Evolutionary conservation across 2,113 vertebrate genomes (phyloP).

Genomic region (Dromiciops gliroides): DNA sequence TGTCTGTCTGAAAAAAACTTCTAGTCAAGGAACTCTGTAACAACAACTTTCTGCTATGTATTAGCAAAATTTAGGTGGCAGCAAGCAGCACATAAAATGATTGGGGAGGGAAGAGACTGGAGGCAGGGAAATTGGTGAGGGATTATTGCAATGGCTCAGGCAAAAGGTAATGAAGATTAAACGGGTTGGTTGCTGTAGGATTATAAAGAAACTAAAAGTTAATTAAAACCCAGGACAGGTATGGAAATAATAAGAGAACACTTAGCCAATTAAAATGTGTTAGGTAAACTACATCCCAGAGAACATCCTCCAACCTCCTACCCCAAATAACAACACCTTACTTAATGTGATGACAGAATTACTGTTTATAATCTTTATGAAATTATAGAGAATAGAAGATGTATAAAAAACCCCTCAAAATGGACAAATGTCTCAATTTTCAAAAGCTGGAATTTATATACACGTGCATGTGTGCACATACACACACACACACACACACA

Average conservation of each 20-base stretch:
- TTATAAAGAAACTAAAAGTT: not conserved
- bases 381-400: not conserved
- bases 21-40: not conserved
- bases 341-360: not conserved
- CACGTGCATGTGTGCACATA: not conserved
- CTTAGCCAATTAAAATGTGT: not conserved
- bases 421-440: not conserved
- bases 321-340: not conserved
- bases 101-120: not conserved
- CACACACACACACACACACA: not conserved
- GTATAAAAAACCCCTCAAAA: not conserved
- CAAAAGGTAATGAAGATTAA: not conserved
- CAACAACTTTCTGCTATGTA: not conserved
- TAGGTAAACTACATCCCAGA: not conserved
- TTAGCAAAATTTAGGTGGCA: not conserved
- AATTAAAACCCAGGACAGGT: not conserved
- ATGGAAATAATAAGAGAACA: not conserved
- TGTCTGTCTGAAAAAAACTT: not conserved
- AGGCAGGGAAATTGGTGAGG: not conserved
- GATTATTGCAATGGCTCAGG: not conserved
- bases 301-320: not conserved
- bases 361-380: not conserved
- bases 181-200: not conserved
- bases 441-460: not conserved
- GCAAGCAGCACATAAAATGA: not conserved